Evolutionary conservation across 2,113 vertebrate species (phyloP).

Genomic region (Butastur rufipennis): DNA sequence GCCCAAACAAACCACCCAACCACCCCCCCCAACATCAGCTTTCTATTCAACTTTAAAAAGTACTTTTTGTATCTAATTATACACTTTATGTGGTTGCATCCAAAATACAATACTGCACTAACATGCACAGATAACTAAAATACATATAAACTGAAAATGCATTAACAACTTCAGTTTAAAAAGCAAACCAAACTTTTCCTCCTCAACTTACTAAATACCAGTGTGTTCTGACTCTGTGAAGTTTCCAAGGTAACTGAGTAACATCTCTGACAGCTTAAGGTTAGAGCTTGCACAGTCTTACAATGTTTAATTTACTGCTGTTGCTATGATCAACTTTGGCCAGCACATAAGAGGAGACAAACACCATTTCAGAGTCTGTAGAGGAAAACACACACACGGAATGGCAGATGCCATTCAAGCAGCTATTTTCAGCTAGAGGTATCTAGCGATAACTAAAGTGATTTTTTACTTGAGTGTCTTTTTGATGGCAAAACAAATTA

Average conservation of each 20-base stretch:
- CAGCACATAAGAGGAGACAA: not conserved
- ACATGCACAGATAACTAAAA: not conserved
- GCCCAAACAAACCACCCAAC: not conserved
- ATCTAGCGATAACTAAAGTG: not conserved
- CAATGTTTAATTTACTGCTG: not conserved
- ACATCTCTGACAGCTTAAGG: not conserved
- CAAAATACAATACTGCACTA: not conserved
- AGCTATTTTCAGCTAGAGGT: not conserved
- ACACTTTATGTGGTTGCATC: not conserved
- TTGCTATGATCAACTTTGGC: not conserved
- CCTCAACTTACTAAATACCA: not conserved
- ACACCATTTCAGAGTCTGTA: not conserved
- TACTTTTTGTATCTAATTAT: not conserved
- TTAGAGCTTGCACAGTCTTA: not conserved
- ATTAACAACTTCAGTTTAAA: not conserved
- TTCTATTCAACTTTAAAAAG: not conserved
- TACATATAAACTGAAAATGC: not conserved
- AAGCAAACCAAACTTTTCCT: not conserved
- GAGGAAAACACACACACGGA: accelerated
- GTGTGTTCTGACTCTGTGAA: not conserved
- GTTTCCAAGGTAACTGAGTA: not conserved
- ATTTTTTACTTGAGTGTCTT: not conserved
- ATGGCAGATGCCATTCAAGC: not conserved
- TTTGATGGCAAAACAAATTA: not conserved
- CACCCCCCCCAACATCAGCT: not conserved